Base-by-base conservation (phyloP, 2,113 vertebrate genomes). In the Diphyllodes magnificus region DNA sequence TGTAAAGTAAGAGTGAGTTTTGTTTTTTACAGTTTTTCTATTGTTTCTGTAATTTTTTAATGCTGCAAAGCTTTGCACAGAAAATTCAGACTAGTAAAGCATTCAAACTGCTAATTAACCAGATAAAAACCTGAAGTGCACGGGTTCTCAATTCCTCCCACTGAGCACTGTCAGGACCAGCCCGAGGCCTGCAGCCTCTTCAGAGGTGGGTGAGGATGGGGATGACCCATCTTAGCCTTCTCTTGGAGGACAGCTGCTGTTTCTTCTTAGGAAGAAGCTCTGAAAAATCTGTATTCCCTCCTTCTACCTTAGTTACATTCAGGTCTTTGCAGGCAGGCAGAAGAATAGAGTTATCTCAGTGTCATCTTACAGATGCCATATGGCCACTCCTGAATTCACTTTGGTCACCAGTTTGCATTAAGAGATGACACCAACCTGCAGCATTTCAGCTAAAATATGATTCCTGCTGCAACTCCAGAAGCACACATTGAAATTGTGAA, bases 361-460 rank as follows among this genome's bases (percentile, higher is more conserved):
- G 28, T 28, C 49, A 22, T 0, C 33, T 60, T 0, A 5, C 35
- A 56, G 37, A 44, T 5, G 22, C 59, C 44, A n/a, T 1, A 20
- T 1, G 1, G 57, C 44, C 13, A 2, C 49, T 56, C 51, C n/a
- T 20, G 22, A 44, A 35, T 50, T 49, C 1, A 7, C 18, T 64
- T 1, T 40, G 40, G 44, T 45, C 71, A 64, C 63, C 54, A 54
- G 23, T 50, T 44, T 63, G 56, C 66, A n/a, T 6, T 17, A 40
- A 12, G 50, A 61, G 40, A 44, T 22, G 39, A 10, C 12, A 14
- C 39, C 69, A 84, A 47, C 28, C 64, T 56, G 63, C 50, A 76
- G 39, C 51, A 53, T 30, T 82, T 54, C 57, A 76, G 31, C 44
- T 49, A 13, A 56, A 40, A n/a, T 2, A 2, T 0, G 6, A 42